Evolutionary conservation across 2,888 invertebrate species (phyloP), one percentile per base, ranked within the genome.

Genomic region (Byasa hedistus): DNA sequence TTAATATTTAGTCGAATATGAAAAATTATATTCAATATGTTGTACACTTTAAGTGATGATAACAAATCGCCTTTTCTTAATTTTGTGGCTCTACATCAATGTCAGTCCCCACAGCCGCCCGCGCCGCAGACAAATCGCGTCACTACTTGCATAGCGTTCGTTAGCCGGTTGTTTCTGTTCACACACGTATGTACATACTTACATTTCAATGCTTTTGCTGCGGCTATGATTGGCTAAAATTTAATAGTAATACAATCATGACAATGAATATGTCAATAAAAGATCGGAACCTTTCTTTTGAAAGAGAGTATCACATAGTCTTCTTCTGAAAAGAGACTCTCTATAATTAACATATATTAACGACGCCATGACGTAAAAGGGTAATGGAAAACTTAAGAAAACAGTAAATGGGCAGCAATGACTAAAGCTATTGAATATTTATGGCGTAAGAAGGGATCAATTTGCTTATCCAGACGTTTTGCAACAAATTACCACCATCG

Each of bases 401-500:
- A 15, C 7, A 44, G 7, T 19, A 48, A 3, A 48, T 15, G 48
- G 17, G 12, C 75, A 60, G 58, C 55, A 60, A 55, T 62, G 68
- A 64, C 64, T 63, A 55, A 61, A 51, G 77, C 75, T 77, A 83
- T 84, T 82, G 82, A 83, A 84, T 85, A 79, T 82, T 81, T 81
- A 84, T 85, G 82, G 80, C 81, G 80, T 81, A 81, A 79, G 79
- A 78, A 80, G 81, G 80, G 85, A 89, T 89, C 86, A 86, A 88
- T 87, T 87, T 84, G 87, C 87, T 88, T 87, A 89, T 88, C 83
- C 86, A 84, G 84, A 86, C 84, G 83, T 85, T 85, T 86, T 83
- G 84, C 83, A 85, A 90, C 89, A 91, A 91, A 91, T 91, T 89
- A 89, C 87, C 83, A 81, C 78, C 83, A 83, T 83, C 82, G 83